A percentile compares a stretch with the other conserved stretches of the same genome.
Conservation (phyloP, 2,113 vertebrate genomes). For the Bubo scandiacus region DNA sequence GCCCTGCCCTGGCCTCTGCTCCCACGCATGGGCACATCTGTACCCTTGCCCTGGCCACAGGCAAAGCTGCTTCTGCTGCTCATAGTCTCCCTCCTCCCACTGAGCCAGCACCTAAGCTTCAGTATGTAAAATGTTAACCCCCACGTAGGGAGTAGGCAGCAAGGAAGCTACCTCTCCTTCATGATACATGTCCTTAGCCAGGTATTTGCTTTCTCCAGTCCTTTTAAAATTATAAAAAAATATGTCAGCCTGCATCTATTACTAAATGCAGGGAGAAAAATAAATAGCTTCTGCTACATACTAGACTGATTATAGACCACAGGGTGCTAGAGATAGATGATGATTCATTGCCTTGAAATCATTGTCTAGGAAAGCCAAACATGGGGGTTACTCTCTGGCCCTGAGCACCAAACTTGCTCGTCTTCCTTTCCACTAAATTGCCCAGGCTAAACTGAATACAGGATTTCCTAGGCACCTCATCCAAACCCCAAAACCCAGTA, state of each 20-base stretch:
- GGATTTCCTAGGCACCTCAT: neutral
- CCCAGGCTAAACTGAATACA: neutral
- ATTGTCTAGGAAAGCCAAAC: neutral
- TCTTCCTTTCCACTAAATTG: neutral
- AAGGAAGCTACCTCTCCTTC: neutral
- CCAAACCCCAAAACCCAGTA: accelerated
- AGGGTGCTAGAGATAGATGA: neutral
- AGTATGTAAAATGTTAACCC: accelerated
- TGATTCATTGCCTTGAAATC: neutral
- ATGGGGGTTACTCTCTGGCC: neutral
- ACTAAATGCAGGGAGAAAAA: neutral
- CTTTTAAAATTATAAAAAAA: neutral
- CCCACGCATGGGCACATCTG: accelerated
- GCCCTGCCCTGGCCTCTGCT: neutral
- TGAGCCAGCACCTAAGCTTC: neutral
- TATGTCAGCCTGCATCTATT: neutral
- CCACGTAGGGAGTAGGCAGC: accelerated
- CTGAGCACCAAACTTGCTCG: neutral
- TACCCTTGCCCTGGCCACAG: neutral
- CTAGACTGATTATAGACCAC: neutral
- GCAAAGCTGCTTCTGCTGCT: neutral
- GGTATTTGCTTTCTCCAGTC: neutral
- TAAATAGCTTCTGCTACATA: neutral
- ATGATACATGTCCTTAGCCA: neutral
- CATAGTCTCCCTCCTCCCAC: neutral